Conservation (phyloP, 2,888 invertebrate genomes). For the Drosophila flavopinicola region DNA sequence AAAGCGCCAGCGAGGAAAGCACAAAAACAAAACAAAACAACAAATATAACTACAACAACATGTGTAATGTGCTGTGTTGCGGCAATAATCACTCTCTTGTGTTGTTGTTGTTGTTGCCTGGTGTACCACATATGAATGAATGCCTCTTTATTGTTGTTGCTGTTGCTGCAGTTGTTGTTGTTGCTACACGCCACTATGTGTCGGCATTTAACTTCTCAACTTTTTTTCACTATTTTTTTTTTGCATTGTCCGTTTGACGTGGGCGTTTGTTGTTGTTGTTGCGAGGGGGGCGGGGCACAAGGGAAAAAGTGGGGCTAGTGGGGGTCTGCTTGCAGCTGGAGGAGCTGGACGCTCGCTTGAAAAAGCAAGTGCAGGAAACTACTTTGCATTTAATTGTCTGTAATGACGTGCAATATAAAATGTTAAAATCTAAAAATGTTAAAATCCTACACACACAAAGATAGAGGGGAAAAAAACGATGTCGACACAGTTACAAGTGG, state of each 20-base stretch:
- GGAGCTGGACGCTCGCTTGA: slow-evolving; percentile 60
- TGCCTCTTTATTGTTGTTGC: slow-evolving; percentile 58
- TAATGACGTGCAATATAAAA: slow-evolving; percentile 85
- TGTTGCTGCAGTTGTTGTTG: slow-evolving; percentile 34
- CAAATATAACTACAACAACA: slow-evolving; percentile 39
- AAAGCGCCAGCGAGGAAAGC: slow-evolving; percentile 65
- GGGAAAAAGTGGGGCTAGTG: too few species aligned
- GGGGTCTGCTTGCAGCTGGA: slow-evolving; percentile 7
- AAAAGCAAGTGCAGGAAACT: slow-evolving; percentile 84
- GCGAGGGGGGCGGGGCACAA: neutral
- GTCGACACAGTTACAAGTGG: slow-evolving; percentile 52
- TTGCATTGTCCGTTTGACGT: slow-evolving; percentile 61
- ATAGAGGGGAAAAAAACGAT: slow-evolving; percentile 21
- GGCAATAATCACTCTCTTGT: slow-evolving; percentile 74
- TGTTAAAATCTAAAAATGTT: slow-evolving; percentile 82
- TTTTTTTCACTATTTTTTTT: slow-evolving; percentile 61
- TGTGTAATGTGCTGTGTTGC: slow-evolving; percentile 77
- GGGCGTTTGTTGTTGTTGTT: slow-evolving; percentile 32
- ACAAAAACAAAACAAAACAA: slow-evolving; percentile 21
- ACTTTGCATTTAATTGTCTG: slow-evolving; percentile 85
- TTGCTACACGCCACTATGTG: slow-evolving; percentile 73
- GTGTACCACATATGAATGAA: slow-evolving; percentile 78
- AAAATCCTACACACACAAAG: slow-evolving; percentile 49
- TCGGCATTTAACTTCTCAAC: slow-evolving; percentile 81
- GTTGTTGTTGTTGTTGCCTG: slow-evolving; percentile 46